These are phyloP conservation scores for Etheostoma cragini DNA, from an alignment of 2,113 vertebrate species.

Conservation along the genomic window DNA sequence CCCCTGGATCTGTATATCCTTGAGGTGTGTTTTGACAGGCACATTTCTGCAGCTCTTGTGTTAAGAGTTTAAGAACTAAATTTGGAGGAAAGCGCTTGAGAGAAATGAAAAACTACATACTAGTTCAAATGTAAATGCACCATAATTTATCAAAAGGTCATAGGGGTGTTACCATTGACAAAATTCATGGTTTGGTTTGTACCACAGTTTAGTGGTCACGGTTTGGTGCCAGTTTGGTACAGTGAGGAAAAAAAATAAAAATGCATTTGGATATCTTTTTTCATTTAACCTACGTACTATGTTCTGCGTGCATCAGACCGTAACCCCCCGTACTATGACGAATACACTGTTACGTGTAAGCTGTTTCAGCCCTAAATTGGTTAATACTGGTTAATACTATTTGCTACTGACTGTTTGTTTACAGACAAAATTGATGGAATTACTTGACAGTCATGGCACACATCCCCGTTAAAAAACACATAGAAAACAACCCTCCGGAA, in stretches of 20 bases:
- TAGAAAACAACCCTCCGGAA: background rate
- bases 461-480: background rate
- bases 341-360: too few species aligned
- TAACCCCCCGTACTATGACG: too few species aligned
- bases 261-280: too few species aligned
- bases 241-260: too few species aligned
- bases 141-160: background rate
- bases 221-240: too few species aligned
- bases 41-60: background rate
- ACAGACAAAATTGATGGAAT: background rate
- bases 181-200: too few species aligned
- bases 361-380: too few species aligned
- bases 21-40: constrained; percentile 1
- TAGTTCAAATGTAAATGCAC: background rate
- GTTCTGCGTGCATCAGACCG: too few species aligned
- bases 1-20: background rate
- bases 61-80: too few species aligned
- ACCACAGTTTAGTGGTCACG: too few species aligned
- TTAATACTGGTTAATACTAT: background rate
- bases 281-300: too few species aligned
- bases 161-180: too few species aligned
- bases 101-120: background rate
- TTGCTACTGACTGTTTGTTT: background rate
- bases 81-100: background rate
- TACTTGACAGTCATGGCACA: background rate